phyloP scores from a whole-genome alignment of 1,140 invertebrate genomes.

The Drosophila insularis region DNA sequence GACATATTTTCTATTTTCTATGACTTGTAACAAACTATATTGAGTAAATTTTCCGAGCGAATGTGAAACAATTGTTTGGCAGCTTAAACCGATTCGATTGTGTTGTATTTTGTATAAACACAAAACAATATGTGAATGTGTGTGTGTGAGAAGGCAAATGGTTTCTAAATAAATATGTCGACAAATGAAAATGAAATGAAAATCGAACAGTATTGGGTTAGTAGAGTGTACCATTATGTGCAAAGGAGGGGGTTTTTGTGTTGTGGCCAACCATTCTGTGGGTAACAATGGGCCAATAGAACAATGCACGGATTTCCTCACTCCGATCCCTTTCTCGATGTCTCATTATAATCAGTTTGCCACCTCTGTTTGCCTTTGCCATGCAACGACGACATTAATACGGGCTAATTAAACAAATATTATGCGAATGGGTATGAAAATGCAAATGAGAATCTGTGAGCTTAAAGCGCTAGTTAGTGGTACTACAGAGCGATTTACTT shows the following conservation, averaged over 20 bases:
- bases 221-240: conserved; percentile 5
- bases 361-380: conserved; percentile 68
- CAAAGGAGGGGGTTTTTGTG: neutral
- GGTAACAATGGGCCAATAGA: conserved; percentile 32
- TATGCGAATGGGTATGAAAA: conserved; percentile 16
- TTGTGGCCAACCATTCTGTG: conserved; percentile 3
- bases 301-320: conserved; percentile 27
- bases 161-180: conserved; percentile 49
- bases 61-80: conserved; percentile 43
- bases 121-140: neutral
- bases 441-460: neutral
- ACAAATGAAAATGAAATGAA: conserved; percentile 39
- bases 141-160: conserved; percentile 39
- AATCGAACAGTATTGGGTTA: conserved; percentile 48
- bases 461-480: conserved; percentile 1
- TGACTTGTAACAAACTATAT: neutral
- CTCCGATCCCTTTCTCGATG: neutral
- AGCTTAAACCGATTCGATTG: conserved; percentile 51
- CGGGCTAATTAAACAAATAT: conserved; percentile 78
- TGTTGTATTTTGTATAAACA: neutral
- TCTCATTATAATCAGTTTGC: conserved; percentile 49
- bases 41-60: neutral
- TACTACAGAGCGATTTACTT: neutral
- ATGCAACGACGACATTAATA: conserved; percentile 62
- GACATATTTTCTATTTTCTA: conserved; percentile 30